Conservation (phyloP, 2,888 invertebrate genomes). For the Schizaphis graminum region DNA sequence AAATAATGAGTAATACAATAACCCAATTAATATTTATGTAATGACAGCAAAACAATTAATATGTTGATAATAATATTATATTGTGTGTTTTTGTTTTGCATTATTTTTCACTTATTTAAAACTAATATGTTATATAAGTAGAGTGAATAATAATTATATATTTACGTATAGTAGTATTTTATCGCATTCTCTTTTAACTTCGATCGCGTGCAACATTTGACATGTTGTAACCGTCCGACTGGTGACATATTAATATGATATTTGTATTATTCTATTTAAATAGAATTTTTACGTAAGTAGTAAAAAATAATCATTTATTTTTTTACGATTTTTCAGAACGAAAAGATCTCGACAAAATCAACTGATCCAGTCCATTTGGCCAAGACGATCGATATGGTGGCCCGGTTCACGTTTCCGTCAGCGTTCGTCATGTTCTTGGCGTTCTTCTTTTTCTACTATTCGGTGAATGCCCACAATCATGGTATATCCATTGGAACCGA, state of each 20-base stretch:
- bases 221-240: neutral
- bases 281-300: neutral
- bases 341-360: slow-evolving; percentile 71
- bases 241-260: neutral
- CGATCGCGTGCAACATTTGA: neutral
- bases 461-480: slow-evolving; percentile 18
- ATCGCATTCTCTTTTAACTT: neutral
- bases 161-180: neutral
- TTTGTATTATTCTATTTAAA: neutral
- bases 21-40: neutral
- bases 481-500: slow-evolving; percentile 8
- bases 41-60: neutral
- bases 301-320: neutral
- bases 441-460: slow-evolving; percentile 94
- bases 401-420: slow-evolving; percentile 92
- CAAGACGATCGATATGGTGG: slow-evolving; percentile 94
- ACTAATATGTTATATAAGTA: neutral
- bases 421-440: slow-evolving; percentile 93
- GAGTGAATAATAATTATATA: neutral
- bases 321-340: neutral
- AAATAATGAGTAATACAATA: neutral
- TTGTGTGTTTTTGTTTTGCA: neutral
- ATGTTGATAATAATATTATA: neutral
- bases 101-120: neutral
- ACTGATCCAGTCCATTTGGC: slow-evolving; percentile 93